Evolutionary conservation across 2,888 invertebrate species (phyloP).

Genomic region (Salticus scenicus): DNA sequence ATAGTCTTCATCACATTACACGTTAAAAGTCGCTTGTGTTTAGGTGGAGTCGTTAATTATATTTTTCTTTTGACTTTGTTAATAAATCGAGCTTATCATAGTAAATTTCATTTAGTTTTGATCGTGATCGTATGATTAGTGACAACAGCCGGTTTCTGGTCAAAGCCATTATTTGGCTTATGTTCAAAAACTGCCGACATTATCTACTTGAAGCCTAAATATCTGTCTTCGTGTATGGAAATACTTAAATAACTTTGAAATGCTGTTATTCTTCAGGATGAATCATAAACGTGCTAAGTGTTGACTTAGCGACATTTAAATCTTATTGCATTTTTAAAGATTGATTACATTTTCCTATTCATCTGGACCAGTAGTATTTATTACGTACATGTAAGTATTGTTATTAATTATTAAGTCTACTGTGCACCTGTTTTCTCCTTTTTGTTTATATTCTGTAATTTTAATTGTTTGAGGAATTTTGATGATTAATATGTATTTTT

Average conservation of each 20-base stretch:
- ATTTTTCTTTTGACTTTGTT: background rate
- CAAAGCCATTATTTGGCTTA: conserved; percentile 47
- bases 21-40: background rate
- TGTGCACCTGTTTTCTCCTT: background rate
- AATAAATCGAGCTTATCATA: background rate
- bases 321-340: background rate
- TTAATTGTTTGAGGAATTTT: too few species aligned
- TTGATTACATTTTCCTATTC: background rate
- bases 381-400: too few species aligned
- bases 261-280: conserved; percentile 43
- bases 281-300: conserved; percentile 48
- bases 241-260: conserved; percentile 39
- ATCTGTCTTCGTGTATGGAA: conserved; percentile 65
- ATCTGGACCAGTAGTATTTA: background rate
- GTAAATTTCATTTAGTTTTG: background rate
- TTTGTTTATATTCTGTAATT: too few species aligned
- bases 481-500: too few species aligned
- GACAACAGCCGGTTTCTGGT: conserved; percentile 46
- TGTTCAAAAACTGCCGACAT: conserved; percentile 59
- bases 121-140: conserved; percentile 11
- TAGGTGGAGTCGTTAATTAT: conserved; percentile 12
- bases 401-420: too few species aligned
- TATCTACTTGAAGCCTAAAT: conserved; percentile 45
- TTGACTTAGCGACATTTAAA: conserved; percentile 36
- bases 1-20: background rate